Conservation (phyloP, 2,113 vertebrate species). For the Austrofundulus limnaeus region DNA sequence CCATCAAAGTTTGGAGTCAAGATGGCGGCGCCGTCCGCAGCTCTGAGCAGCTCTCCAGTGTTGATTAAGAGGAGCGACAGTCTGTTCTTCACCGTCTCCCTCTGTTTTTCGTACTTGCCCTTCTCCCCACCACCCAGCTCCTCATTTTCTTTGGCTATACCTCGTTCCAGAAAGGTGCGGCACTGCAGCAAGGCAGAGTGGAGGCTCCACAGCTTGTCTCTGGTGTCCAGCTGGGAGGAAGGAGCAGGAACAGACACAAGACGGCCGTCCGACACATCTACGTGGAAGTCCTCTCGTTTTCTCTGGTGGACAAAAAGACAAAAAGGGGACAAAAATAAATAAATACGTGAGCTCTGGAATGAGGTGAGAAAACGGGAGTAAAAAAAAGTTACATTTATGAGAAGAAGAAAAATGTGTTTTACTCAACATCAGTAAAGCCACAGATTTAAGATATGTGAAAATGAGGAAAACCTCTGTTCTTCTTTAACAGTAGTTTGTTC, state of each 20-base stretch:
- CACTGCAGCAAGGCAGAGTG: slow-evolving; percentile 75
- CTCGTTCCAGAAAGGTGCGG: slow-evolving; percentile 66
- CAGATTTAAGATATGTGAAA: neutral
- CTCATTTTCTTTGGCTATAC: slow-evolving; percentile 65
- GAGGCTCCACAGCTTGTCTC: slow-evolving; percentile 67
- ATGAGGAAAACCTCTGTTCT: slow-evolving; percentile 13
- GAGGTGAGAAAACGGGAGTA: neutral
- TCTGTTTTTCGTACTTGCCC: slow-evolving; percentile 66
- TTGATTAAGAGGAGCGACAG: slow-evolving; percentile 55
- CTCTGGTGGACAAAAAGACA: slow-evolving; percentile 49
- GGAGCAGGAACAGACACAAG: slow-evolving; percentile 68
- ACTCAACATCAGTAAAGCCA: slow-evolving; percentile 9
- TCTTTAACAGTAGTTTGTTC: slow-evolving; percentile 12
- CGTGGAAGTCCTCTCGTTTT: slow-evolving; percentile 58
- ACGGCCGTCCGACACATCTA: slow-evolving; percentile 35
- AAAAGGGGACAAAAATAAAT: neutral
- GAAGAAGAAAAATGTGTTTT: too few species aligned
- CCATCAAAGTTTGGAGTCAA: slow-evolving; percentile 42
- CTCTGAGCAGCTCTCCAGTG: slow-evolving; percentile 65
- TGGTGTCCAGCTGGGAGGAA: slow-evolving; percentile 64
- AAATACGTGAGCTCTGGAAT: slow-evolving; percentile 1
- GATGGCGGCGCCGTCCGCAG: slow-evolving; percentile 28
- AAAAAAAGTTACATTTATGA: too few species aligned
- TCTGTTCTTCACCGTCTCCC: slow-evolving; percentile 64
- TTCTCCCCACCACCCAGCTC: slow-evolving; percentile 45